Evolutionary conservation across 2,113 vertebrate species (phyloP), one percentile per base, ranked within the genome.

Genomic region (Centrocercus urophasianus): DNA sequence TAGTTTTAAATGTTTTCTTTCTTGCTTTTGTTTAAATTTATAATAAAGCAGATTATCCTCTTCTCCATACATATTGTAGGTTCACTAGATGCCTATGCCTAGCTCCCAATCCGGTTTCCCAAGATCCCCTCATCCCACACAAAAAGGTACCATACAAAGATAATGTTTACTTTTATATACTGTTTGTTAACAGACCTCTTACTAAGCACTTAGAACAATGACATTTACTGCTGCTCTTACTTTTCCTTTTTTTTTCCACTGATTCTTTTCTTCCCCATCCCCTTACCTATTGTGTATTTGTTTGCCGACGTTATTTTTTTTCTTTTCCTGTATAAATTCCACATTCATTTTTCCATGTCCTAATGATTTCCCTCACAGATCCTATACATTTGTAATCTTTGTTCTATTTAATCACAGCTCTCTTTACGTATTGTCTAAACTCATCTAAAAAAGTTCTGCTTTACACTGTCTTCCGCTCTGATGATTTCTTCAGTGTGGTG

Each of bases 61-160:
- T 97, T 97, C 95, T 97, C 82, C 95, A 69, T 96, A 93, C 95
- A 78, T 95, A 97, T 97, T 97, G 94, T 97, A 97, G 96, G 96
- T 97, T 97, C 96, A 96, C 93, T 97, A 96, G 96, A 96, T 96
- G 95, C 96, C 94, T 95, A 97, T 97, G 96, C 96, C 95, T 97
- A 97, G 94, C 96, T 97, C 96, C 89, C 96, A 91, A 95, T 89
- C 96, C 94, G 94, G 96, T 97, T 96, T 97, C 96, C 96, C 96
- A 97, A 97, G 96, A 97, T 93, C 94, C 95, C 96, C 96, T 97
- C 96, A 97, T 97, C 93, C 96, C 95, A 96, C 96, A 95, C 93
- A 95, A 97, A 96, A 97, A 95, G 96, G 96, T 97, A 97, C 96
- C 94, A 96, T 96, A 69, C 85, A 93, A 95, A 95, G 89, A 93